Evolutionary conservation across 1,140 invertebrate species (phyloP), one percentile per base, ranked within the genome.

Genomic region (Ruditapes philippinarum): DNA sequence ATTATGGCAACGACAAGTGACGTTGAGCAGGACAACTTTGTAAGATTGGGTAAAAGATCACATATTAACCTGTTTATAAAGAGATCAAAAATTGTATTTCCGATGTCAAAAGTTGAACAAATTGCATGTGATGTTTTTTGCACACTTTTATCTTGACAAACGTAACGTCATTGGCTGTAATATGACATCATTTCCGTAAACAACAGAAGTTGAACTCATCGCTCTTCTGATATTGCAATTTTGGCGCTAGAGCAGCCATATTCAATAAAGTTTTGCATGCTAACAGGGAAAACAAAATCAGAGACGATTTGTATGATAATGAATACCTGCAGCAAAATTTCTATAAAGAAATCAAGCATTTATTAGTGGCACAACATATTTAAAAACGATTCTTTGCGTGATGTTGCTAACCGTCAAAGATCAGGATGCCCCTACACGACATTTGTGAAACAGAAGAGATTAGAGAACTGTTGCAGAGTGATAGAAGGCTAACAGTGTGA

Each of bases 361-460:
- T 31, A 74, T 74, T 25, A 74, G 33, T 74, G 70, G 70, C 38
- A 74, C 70, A 74, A 74, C 70, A 74, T 28, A 14, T 36, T 74
- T 25, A 12, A 74, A 28, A 74, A 74, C 9, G 33, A 74, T 28
- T 28, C 62, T 68, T 17, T 28, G 14, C n/a, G n/a, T n/a, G n/a
- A n/a, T n/a, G n/a, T n/a, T n/a, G n/a, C 28, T n/a, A 33, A 74
- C 38, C 19, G 36, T 31, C 74, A 12, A 78, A 78, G 78, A n/a
- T 36, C 49, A 4, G 78, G 36, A 80, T 33, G 25, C 33, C 45
- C 78, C 2, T n/a, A 54, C 54, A n/a, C 51, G 42, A 60, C 12
- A 25, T 28, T 28, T 31, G 78, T 7, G 25, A 80, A 80, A 60
- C 78, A 80, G 78, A 54, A 4, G 45, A 80, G 28, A 76, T 80